These are phyloP conservation scores for Drosophila seguyi DNA, from an alignment of 1,140 invertebrate genomes.

Conservation along the genomic window DNA sequence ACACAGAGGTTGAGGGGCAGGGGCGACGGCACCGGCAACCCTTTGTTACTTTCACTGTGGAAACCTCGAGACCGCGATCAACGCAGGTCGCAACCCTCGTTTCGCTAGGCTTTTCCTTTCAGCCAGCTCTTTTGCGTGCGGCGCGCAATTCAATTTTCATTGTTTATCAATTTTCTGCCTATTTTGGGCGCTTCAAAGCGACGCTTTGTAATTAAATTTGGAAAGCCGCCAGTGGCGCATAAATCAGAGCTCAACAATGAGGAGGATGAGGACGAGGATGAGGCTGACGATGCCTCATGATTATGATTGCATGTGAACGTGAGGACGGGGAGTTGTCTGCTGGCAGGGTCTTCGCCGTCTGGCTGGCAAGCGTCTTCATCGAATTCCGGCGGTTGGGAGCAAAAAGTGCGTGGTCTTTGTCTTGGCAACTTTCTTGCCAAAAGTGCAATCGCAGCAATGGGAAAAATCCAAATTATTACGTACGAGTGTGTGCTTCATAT, in stretches of 20 bases:
- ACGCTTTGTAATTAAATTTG: constrained; percentile 81
- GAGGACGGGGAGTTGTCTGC: constrained; percentile 1
- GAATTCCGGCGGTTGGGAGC: constrained; percentile 22
- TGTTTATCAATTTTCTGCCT: constrained; percentile 84
- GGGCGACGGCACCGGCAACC: constrained; percentile 38
- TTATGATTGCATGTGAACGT: constrained; percentile 58
- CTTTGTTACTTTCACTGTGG: constrained; percentile 50
- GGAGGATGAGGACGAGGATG: constrained; percentile 2
- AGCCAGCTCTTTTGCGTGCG: constrained; percentile 45
- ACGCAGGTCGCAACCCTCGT: constrained; percentile 53
- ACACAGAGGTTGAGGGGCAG: background rate
- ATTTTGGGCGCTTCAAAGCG: constrained; percentile 79
- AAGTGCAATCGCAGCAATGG: constrained; percentile 64
- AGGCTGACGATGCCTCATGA: constrained; percentile 25
- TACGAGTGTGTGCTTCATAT: constrained; percentile 62
- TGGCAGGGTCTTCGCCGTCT: constrained; percentile 23
- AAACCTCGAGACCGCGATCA: constrained; percentile 49
- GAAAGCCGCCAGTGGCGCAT: constrained; percentile 71
- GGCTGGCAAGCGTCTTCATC: constrained; percentile 45
- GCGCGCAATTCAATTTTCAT: constrained; percentile 79
- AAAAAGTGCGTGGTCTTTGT: constrained; percentile 50
- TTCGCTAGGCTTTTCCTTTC: constrained; percentile 40
- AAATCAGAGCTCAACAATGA: constrained; percentile 66
- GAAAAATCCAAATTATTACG: constrained; percentile 62
- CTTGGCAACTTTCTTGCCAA: constrained; percentile 64